phyloP scores from a whole-genome alignment of 1,140 invertebrate species.

The Rhopalosiphum padi region DNA sequence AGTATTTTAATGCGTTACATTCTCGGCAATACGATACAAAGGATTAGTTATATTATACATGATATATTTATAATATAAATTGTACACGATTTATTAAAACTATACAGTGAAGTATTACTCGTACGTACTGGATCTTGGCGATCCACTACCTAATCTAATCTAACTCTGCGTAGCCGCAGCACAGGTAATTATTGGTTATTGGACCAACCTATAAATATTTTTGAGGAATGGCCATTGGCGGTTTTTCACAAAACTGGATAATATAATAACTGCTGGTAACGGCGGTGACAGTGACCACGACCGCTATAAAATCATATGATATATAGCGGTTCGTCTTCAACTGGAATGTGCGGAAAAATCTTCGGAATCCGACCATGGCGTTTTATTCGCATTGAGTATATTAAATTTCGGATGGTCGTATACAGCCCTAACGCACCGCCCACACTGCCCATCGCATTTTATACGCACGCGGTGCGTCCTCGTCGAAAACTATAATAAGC shows the following conservation, averaged over 20 bases:
- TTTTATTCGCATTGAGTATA: background rate
- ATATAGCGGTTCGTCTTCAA: background rate
- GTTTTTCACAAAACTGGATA: constrained; percentile 16
- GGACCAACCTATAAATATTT: background rate
- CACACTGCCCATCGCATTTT: background rate
- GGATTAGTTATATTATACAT: too few species aligned
- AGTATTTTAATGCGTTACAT: too few species aligned
- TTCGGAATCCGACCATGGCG: background rate
- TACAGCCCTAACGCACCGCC: background rate
- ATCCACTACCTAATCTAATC: background rate
- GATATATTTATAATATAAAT: background rate
- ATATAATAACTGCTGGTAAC: background rate
- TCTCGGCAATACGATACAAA: too few species aligned
- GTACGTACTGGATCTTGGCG: too few species aligned
- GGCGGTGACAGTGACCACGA: background rate
- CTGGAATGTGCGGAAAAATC: background rate
- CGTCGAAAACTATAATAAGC: background rate
- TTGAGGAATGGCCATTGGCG: background rate
- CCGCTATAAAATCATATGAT: constrained; percentile 11
- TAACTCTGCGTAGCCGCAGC: too few species aligned
- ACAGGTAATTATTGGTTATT: background rate
- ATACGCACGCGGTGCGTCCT: background rate
- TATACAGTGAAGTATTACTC: background rate
- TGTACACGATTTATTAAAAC: background rate
- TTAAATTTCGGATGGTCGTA: background rate